phyloP scores from a whole-genome alignment of 2,888 invertebrate species.

The Spodoptera exigua region DNA sequence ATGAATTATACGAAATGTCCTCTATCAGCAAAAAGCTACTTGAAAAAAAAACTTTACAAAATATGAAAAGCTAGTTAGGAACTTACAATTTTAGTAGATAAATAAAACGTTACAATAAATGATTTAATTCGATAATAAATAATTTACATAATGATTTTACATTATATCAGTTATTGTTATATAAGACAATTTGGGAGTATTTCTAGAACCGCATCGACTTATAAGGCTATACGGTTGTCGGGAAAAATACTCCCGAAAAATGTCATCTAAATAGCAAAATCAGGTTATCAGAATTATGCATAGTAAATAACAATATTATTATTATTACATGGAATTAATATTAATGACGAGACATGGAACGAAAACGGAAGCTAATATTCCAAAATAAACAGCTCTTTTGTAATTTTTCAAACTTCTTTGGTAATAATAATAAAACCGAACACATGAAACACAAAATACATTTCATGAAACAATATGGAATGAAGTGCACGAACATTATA shows the following conservation, averaged over 20 bases:
- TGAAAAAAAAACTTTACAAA: conserved; percentile 75
- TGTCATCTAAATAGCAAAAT: conserved; percentile 74
- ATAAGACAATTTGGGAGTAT: conserved; percentile 81
- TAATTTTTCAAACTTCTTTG: conserved; percentile 81
- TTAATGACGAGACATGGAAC: conserved; percentile 78
- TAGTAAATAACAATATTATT: conserved; percentile 78
- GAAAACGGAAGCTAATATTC: conserved; percentile 65
- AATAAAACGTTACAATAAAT: conserved; percentile 80
- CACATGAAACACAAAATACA: conserved; percentile 72
- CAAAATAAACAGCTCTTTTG: conserved; percentile 73
- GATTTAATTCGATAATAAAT: conserved; percentile 84
- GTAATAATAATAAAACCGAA: conserved; percentile 82
- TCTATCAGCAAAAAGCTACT: conserved; percentile 73
- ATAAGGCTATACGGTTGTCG: conserved; percentile 55
- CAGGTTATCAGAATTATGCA: conserved; percentile 83
- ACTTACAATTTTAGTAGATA: conserved; percentile 87
- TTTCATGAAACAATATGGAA: conserved; percentile 79
- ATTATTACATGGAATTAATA: conserved; percentile 76
- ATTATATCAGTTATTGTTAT: conserved; percentile 75
- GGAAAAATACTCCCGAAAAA: conserved; percentile 83
- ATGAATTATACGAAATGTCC: conserved; percentile 71
- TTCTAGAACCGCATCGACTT: conserved; percentile 69
- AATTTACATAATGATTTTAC: conserved; percentile 84
- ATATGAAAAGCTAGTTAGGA: conserved; percentile 88
- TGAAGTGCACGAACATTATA: conserved; percentile 79